phyloP scores from a whole-genome alignment of 1,140 invertebrate species.

The Metopolophium dirhodum region DNA sequence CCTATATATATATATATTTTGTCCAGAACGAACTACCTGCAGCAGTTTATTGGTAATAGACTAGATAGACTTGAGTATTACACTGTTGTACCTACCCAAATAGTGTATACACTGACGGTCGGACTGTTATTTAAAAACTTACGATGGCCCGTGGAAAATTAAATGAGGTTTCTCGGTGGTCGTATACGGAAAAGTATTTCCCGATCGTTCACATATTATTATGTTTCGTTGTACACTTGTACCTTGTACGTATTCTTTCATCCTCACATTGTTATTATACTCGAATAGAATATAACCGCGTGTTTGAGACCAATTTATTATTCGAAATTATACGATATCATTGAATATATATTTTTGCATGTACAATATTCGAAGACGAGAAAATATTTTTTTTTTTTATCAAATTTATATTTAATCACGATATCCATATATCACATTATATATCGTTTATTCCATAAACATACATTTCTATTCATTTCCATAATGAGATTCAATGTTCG shows the following conservation, averaged over 20 bases:
- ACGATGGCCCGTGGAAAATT: not conserved
- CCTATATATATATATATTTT: not conserved
- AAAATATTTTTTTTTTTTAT: not conserved
- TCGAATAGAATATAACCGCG: no score
- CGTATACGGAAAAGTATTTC: not conserved
- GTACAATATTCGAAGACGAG: not conserved
- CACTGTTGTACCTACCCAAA: not conserved
- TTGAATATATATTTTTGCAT: not conserved
- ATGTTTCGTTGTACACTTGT: not conserved
- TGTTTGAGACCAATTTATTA: not conserved
- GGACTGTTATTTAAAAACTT: constrained; percentile 43
- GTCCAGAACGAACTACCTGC: not conserved
- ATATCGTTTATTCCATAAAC: not conserved
- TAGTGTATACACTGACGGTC: not conserved
- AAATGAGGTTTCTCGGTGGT: constrained; percentile 16
- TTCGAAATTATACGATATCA: not conserved
- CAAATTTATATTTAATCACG: not conserved
- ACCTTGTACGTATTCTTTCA: not conserved
- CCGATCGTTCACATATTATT: not conserved
- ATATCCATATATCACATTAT: not conserved
- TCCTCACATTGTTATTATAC: not conserved
- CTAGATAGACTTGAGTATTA: not conserved
- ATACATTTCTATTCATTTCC: not conserved
- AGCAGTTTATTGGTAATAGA: constrained; percentile 20
- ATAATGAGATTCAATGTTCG: not conserved